These are phyloP conservation scores for Saguinus imperator DNA, from an alignment of 2,113 vertebrate species.

Conservation along the genomic window DNA sequence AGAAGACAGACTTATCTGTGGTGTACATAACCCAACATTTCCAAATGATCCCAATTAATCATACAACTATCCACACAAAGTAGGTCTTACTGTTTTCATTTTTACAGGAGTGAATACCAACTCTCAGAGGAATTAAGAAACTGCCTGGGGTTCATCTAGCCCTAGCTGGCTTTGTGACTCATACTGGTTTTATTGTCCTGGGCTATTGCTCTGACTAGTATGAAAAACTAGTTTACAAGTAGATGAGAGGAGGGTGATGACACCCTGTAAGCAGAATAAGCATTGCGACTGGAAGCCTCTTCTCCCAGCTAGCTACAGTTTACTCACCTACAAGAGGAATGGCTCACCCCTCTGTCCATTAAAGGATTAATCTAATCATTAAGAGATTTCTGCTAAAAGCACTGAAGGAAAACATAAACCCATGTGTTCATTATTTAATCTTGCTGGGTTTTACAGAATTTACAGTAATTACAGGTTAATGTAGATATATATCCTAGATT, in stretches of 20 bases:
- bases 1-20: background rate
- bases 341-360: background rate
- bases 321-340: background rate
- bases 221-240: slow-evolving; percentile 27
- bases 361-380: background rate
- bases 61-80: background rate
- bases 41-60: background rate
- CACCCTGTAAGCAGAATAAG: background rate
- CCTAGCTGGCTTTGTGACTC: background rate
- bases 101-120: background rate
- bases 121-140: background rate
- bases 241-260: background rate
- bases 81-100: slow-evolving; percentile 19
- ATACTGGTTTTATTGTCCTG: background rate
- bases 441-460: background rate
- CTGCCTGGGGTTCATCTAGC: background rate
- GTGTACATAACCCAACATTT: background rate
- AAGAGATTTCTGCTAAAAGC: slow-evolving; percentile 9
- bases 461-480: background rate
- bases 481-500: background rate
- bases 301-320: background rate
- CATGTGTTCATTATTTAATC: background rate
- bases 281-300: background rate
- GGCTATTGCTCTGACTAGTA: background rate
- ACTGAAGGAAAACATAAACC: background rate